Conservation (phyloP, 2,888 invertebrate genomes). For the Catocala nupta region DNA sequence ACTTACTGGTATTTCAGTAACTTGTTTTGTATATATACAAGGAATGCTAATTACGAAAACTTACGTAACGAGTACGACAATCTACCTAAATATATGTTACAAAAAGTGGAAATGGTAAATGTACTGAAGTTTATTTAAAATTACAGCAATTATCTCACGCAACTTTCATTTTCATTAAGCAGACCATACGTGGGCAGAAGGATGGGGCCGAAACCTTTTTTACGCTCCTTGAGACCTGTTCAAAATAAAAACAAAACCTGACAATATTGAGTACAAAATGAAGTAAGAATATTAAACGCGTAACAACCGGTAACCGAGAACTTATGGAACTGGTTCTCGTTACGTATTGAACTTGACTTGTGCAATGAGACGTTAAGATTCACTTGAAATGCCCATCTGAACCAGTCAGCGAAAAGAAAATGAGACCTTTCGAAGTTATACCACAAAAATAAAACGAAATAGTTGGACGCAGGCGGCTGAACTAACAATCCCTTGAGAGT, state of each 20-base stretch:
- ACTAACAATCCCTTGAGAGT: too few relatives aligned
- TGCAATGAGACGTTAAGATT: slow-evolving; percentile 55
- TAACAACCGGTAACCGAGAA: slow-evolving; percentile 72
- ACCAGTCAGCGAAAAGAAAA: slow-evolving; percentile 42
- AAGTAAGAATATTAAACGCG: slow-evolving; percentile 67
- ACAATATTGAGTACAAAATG: slow-evolving; percentile 64
- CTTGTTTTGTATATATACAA: too few relatives aligned
- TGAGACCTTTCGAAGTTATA: slow-evolving; percentile 4
- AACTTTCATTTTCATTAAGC: slow-evolving; percentile 6
- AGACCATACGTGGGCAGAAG: slow-evolving; percentile 2
- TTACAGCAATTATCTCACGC: neutral
- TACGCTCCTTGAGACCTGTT: slow-evolving; percentile 8
- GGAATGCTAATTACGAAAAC: too few relatives aligned
- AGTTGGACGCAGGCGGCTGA: too few relatives aligned
- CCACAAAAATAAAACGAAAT: too few relatives aligned
- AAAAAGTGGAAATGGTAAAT: too few relatives aligned
- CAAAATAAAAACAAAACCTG: slow-evolving; percentile 47
- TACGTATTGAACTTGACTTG: slow-evolving; percentile 73
- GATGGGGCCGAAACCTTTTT: slow-evolving; percentile 19
- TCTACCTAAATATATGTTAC: too few relatives aligned
- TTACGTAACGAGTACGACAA: too few relatives aligned
- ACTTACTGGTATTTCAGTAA: too few relatives aligned
- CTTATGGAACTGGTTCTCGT: slow-evolving; percentile 74
- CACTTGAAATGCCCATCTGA: slow-evolving; percentile 49
- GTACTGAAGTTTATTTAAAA: slow-evolving; percentile 14